These are phyloP conservation scores for Malthinus flaveolus DNA, from an alignment of 2,888 invertebrate genomes.

Conservation along the genomic window DNA sequence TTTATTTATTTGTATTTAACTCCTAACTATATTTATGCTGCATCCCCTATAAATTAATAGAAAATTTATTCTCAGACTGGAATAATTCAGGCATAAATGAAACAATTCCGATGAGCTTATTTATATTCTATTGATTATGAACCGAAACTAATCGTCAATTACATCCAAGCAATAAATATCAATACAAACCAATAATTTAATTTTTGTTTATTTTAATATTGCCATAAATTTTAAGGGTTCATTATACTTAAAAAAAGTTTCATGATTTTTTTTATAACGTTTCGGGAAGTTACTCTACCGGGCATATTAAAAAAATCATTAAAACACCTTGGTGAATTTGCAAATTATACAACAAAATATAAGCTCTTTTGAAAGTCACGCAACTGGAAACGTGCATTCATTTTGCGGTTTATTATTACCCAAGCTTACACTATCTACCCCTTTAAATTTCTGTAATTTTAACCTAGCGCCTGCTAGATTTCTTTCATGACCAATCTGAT, in stretches of 20 bases:
- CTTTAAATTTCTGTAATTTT: conserved; percentile 12
- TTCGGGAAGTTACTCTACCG: neutral
- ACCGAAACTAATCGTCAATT: conserved; percentile 5
- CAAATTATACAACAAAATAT: conserved; percentile 1
- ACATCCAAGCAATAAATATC: neutral
- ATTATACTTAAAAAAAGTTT: too few relatives aligned
- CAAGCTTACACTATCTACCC: conserved; percentile 8
- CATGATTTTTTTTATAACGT: too few relatives aligned
- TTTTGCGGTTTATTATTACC: conserved; percentile 6
- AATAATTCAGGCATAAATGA: too few relatives aligned
- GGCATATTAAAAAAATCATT: neutral
- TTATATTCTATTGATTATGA: conserved; percentile 2
- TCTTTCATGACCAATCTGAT: conserved; percentile 20
- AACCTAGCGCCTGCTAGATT: conserved; percentile 10
- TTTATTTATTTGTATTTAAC: too few relatives aligned
- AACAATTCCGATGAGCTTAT: too few relatives aligned
- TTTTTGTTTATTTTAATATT: neutral
- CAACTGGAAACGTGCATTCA: conserved; percentile 8
- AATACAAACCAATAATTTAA: neutral
- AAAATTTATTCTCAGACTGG: too few relatives aligned
- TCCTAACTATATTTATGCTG: too few relatives aligned
- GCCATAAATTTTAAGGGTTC: too few relatives aligned
- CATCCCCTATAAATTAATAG: too few relatives aligned
- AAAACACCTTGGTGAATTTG: neutral
- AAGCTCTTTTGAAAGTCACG: conserved; percentile 6